Conservation (phyloP, 2,797 vertebrate species). For the Coreius guichenoti region DNA sequence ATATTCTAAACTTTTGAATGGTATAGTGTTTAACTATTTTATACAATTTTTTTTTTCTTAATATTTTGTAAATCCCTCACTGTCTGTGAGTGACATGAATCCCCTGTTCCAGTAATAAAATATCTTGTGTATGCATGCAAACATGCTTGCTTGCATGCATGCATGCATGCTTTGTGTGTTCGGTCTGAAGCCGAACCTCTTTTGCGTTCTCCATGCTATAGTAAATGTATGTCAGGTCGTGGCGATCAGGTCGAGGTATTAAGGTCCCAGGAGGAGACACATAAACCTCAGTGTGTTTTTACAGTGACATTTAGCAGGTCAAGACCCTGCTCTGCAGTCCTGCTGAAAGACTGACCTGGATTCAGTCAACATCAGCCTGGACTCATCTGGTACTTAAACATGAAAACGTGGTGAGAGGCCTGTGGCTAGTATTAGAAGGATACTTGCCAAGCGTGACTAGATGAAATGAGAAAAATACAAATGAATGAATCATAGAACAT, state of each 20-base stretch:
- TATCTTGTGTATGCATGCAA: background rate
- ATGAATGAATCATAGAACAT: constrained; percentile 27
- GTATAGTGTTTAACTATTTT: background rate
- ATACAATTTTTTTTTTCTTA: background rate
- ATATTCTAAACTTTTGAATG: background rate
- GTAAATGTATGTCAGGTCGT: constrained; percentile 61
- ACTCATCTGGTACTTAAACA: background rate
- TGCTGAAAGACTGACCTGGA: constrained; percentile 37
- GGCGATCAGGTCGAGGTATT: constrained; percentile 60
- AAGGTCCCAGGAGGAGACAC: constrained; percentile 43
- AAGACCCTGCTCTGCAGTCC: constrained; percentile 3
- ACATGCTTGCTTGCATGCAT: too few relatives aligned
- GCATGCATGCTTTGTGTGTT: constrained; percentile 41
- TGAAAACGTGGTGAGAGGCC: constrained; percentile 21
- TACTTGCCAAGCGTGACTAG: constrained; percentile 5
- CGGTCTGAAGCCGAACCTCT: constrained; percentile 55
- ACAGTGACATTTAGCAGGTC: constrained; percentile 62
- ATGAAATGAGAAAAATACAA: constrained; percentile 22
- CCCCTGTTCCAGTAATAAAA: background rate
- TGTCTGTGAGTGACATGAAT: background rate
- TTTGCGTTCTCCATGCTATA: constrained; percentile 51
- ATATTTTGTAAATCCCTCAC: constrained; percentile 5
- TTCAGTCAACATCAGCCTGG: background rate
- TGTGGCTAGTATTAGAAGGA: constrained; percentile 1
- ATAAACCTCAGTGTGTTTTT: constrained; percentile 54